A percentile compares a stretch with the other conserved stretches of the same genome.
Conservation (phyloP, 2,888 invertebrate genomes). For the Willowsia nigromaculata region DNA sequence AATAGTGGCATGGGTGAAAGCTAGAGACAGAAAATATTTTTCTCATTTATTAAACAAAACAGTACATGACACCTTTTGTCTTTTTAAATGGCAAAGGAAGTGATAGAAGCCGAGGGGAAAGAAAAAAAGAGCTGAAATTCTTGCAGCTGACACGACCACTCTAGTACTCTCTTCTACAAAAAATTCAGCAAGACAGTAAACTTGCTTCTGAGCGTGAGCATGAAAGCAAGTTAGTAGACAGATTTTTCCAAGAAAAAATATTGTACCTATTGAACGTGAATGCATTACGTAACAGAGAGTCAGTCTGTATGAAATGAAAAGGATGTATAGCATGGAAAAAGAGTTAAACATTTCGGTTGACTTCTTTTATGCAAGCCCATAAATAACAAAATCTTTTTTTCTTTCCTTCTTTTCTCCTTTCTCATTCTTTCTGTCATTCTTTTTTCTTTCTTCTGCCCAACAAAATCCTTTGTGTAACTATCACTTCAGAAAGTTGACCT, state of each 20-base stretch:
- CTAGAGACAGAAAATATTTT: constrained; percentile 15
- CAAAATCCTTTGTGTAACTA: background rate
- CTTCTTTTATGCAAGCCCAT: constrained; percentile 15
- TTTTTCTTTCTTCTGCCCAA: background rate
- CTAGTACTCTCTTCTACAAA: background rate
- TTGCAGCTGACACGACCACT: constrained; percentile 52
- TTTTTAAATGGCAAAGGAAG: background rate
- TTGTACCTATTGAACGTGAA: background rate
- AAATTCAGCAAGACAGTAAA: constrained; percentile 13
- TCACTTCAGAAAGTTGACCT: background rate
- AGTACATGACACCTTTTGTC: constrained; percentile 45
- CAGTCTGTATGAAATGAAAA: background rate
- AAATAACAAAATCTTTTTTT: constrained; percentile 21
- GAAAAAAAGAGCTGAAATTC: constrained; percentile 3
- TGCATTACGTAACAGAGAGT: background rate
- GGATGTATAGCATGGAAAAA: constrained; percentile 17
- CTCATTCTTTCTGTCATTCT: background rate
- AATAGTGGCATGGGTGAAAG: background rate
- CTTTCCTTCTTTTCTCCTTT: background rate
- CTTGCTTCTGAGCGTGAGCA: background rate
- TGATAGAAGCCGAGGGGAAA: background rate
- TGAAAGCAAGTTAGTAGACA: background rate
- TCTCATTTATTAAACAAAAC: constrained; percentile 38
- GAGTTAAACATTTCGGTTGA: constrained; percentile 39
- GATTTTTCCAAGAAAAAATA: background rate